A percentile compares a stretch with the other conserved stretches of the same genome.
phyloP scores from a whole-genome alignment of 2,888 invertebrate species.

The Oligia latruncula region DNA sequence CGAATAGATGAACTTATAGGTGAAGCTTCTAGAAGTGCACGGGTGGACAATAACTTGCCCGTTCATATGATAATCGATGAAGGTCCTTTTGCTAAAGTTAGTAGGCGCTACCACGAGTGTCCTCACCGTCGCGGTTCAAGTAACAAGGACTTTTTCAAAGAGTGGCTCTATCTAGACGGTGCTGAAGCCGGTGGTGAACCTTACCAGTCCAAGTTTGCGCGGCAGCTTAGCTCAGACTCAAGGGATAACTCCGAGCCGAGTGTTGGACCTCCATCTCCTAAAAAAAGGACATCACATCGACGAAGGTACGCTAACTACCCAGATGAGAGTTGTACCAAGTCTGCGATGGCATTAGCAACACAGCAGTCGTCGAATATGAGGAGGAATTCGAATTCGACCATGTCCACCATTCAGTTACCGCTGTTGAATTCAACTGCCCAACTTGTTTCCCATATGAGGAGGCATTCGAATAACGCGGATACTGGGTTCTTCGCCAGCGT shows the following conservation, averaged over 20 bases:
- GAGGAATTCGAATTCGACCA: slow-evolving; percentile 91
- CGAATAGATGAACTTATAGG: slow-evolving; percentile 84
- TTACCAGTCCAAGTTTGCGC: slow-evolving; percentile 88
- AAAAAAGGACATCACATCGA: slow-evolving; percentile 82
- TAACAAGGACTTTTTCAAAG: slow-evolving; percentile 86
- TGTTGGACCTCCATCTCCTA: slow-evolving; percentile 87
- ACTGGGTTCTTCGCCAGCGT: slow-evolving; percentile 90
- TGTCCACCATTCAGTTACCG: slow-evolving; percentile 91
- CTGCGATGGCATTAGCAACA: slow-evolving; percentile 86
- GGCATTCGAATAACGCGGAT: slow-evolving; percentile 91
- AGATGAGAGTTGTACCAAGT: slow-evolving; percentile 87
- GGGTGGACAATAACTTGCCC: slow-evolving; percentile 79
- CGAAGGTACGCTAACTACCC: slow-evolving; percentile 85
- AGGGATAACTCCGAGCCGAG: slow-evolving; percentile 88
- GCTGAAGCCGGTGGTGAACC: slow-evolving; percentile 85
- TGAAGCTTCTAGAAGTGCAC: slow-evolving; percentile 78
- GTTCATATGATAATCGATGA: slow-evolving; percentile 85
- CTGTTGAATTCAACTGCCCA: slow-evolving; percentile 87
- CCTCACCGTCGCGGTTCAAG: slow-evolving; percentile 81
- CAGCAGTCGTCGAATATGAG: slow-evolving; percentile 89
- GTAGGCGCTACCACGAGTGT: slow-evolving; percentile 84
- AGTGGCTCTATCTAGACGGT: slow-evolving; percentile 86
- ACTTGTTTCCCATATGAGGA: slow-evolving; percentile 88
- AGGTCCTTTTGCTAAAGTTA: slow-evolving; percentile 86
- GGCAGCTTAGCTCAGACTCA: slow-evolving; percentile 89